Base-by-base conservation (phyloP, 2,797 vertebrate species). In the Centropyge bicolor region DNA sequence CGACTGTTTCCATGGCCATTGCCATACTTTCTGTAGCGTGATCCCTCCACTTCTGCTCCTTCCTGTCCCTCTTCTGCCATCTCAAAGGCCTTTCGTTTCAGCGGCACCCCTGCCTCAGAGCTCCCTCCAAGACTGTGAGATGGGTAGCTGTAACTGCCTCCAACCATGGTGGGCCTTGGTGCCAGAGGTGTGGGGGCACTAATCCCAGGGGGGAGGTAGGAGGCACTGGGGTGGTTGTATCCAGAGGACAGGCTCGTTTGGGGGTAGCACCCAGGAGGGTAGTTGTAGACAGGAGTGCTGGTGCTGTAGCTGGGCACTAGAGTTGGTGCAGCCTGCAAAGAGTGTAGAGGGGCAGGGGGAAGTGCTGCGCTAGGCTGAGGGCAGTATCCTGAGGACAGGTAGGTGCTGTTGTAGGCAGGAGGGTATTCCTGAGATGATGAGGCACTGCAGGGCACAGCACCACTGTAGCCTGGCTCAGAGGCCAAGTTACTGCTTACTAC, bases 351-450 rank as follows among this genome's bases (percentile, higher is more conserved):
- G 1, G 94, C 91, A 0, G 97, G 92, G n/a, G 97, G 94, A 77
- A 97, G 95, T 74, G 96, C 92, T 5, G 96, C 54, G 0, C 94
- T 77, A 0, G 96, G 91, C 89, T 97, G 97, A 62, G 95, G 82
- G 88, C 97, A 98, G 92, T 98, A 98, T 45, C 96, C 91, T 0
- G 97, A 94, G n/a, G 97, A 93, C 91, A 98, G 90, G 79, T 99
- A 99, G 70, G 96, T 93, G 74, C 92, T 94, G 16, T 95, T 96
- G 22, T 98, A 99, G 41, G 96, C 94, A 2, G 97, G 91, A 67
- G 96, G 91, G 66, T 97, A 98, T 89, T 98, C 97, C 82, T 97
- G 96, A 93, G 96, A 87, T 0, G 95, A 78, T 0, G 93, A 87
- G 55, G 89, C 88, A 22, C 78, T 86, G 75, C 94, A 93, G 27